Percentiles rank a stretch among this genome's conserved stretches.
Evolutionary conservation across 2,113 vertebrate species (phyloP).

Genomic region (Arvicanthis niloticus): DNA sequence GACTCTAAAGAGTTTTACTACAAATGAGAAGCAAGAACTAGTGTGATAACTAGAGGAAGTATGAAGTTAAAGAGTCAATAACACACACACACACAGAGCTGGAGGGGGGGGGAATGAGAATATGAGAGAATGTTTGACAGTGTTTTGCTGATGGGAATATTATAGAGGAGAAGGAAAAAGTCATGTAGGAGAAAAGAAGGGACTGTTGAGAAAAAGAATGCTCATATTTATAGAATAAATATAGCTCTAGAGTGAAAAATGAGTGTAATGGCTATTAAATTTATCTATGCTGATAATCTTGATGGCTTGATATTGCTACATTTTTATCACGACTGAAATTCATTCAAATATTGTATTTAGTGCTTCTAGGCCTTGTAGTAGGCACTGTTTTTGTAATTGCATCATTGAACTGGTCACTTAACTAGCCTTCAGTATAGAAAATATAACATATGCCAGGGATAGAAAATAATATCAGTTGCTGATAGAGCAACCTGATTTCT

Average conservation of each 20-base stretch:
- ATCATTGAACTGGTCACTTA: constrained; percentile 14
- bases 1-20: neutral
- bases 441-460: neutral
- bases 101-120: too few relatives aligned
- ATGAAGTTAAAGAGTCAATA: neutral
- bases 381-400: constrained; percentile 21
- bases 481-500: constrained; percentile 1
- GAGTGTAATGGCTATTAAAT: neutral
- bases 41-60: neutral
- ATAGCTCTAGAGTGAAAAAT: neutral
- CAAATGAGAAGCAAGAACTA: neutral
- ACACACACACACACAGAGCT: too few relatives aligned
- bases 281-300: neutral
- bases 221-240: constrained; percentile 12
- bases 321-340: constrained; percentile 64
- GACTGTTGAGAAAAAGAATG: neutral
- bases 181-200: neutral
- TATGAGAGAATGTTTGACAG: neutral
- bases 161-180: neutral
- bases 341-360: constrained; percentile 10
- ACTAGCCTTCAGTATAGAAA: neutral
- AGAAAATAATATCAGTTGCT: neutral
- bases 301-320: constrained; percentile 21
- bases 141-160: neutral
- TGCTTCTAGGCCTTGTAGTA: neutral